Conservation (phyloP, 2,888 invertebrate genomes). For the Caenorhabditis parvicauda region DNA sequence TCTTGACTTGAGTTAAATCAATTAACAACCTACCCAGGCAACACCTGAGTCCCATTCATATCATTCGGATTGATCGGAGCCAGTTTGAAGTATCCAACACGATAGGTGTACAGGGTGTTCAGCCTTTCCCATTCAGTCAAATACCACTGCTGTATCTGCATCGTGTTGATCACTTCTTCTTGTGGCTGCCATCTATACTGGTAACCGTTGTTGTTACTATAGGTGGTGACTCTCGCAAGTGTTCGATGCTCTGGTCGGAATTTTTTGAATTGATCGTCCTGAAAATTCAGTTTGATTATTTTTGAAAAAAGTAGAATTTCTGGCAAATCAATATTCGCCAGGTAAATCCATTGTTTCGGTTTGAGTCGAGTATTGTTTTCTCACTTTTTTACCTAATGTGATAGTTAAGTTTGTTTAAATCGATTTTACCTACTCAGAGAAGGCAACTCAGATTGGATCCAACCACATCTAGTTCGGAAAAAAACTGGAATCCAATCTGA, state of each 20-base stretch:
- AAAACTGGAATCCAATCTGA: no score
- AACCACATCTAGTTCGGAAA: no score
- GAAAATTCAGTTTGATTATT: no score
- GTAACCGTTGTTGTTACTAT: slow-evolving; percentile 51
- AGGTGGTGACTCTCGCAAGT: slow-evolving; percentile 52
- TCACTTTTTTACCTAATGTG: no score
- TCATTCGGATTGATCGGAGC: slow-evolving; percentile 58
- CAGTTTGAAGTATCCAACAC: slow-evolving; percentile 60
- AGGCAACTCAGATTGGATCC: no score
- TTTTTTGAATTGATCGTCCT: slow-evolving; percentile 53
- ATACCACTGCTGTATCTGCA: slow-evolving; percentile 59
- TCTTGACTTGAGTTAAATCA: no score
- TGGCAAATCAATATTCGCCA: no score
- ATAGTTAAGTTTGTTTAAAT: no score
- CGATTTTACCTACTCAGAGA: no score
- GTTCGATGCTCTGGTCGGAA: slow-evolving; percentile 62
- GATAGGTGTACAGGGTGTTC: slow-evolving; percentile 57
- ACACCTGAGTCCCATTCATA: slow-evolving; percentile 43
- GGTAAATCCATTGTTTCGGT: no score
- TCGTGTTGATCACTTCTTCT: slow-evolving; percentile 58
- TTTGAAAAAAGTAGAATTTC: slow-evolving; percentile 6
- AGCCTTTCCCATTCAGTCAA: slow-evolving; percentile 60
- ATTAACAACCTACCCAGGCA: slow-evolving; percentile 42
- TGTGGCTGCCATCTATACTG: slow-evolving; percentile 59
- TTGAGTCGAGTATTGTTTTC: no score